phyloP scores from a whole-genome alignment of 1,140 invertebrate species.

The Tetraneura akinire region DNA sequence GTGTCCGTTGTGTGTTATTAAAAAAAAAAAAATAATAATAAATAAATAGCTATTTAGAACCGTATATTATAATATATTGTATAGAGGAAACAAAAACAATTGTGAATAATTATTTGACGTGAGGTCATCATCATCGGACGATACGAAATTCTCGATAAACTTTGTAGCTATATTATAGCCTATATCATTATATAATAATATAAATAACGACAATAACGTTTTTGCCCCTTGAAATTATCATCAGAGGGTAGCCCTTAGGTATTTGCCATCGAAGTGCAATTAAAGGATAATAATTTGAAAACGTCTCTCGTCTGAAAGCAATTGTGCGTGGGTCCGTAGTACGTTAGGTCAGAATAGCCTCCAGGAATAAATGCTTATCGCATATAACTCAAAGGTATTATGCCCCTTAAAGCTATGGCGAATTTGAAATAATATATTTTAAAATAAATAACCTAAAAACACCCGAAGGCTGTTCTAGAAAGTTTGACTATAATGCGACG shows the following conservation, averaged over 20 bases:
- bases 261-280: background rate
- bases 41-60: background rate
- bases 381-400: background rate
- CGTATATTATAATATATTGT: no score
- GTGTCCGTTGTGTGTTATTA: background rate
- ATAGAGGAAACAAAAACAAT: background rate
- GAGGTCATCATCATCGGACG: background rate
- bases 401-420: background rate
- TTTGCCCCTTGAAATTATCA: background rate
- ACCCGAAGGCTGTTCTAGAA: background rate
- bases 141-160: background rate
- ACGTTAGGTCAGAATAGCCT: background rate
- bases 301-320: background rate
- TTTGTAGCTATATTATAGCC: background rate
- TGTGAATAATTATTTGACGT: background rate
- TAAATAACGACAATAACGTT: background rate
- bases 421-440: background rate
- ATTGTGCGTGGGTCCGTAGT: background rate
- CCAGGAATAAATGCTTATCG: background rate
- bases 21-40: no score
- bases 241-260: background rate
- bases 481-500: slow-evolving; percentile 9
- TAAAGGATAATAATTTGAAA: slow-evolving; percentile 19
- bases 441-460: background rate
- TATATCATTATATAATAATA: no score